A percentile compares a stretch with the other conserved stretches of the same genome.
Evolutionary conservation across 1,140 invertebrate species (phyloP).

Genomic region (Trialeurodes vaporariorum): DNA sequence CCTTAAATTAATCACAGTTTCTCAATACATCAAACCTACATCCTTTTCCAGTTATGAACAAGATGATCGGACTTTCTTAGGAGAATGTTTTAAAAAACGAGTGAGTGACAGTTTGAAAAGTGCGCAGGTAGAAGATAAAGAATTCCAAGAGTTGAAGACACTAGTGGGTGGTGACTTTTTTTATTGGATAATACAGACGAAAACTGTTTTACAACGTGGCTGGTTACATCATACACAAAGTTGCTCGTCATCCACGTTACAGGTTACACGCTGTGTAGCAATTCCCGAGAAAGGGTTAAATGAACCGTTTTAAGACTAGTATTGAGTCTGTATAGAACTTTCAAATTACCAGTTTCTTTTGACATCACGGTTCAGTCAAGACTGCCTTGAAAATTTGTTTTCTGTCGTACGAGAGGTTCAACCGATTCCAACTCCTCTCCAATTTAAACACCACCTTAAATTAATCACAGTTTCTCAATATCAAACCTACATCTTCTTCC

Average conservation of each 20-base stretch:
- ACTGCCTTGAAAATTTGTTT: slow-evolving; percentile 22
- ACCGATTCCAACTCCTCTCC: slow-evolving; percentile 18
- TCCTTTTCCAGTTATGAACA: slow-evolving; percentile 19
- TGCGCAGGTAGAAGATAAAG: too few species aligned
- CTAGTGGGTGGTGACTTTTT: too few species aligned
- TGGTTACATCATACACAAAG: too few species aligned
- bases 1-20: slow-evolving; percentile 19
- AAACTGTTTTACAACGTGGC: too few species aligned
- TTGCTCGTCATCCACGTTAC: too few species aligned
- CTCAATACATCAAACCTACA: slow-evolving; percentile 18
- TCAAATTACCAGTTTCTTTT: slow-evolving; percentile 13
- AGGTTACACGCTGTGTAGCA: too few species aligned
- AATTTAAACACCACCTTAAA: slow-evolving; percentile 21
- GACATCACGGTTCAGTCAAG: slow-evolving; percentile 20
- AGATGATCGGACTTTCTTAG: slow-evolving; percentile 18
- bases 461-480: slow-evolving; percentile 20
- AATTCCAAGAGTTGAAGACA: too few species aligned
- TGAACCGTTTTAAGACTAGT: too few species aligned
- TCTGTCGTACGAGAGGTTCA: slow-evolving; percentile 17
- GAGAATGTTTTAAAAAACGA: slow-evolving; percentile 15
- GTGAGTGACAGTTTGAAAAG: too few species aligned
- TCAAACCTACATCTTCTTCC: slow-evolving; percentile 18
- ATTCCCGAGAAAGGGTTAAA: too few species aligned
- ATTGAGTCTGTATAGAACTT: slow-evolving; percentile 6
- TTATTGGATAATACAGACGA: too few species aligned